These are phyloP conservation scores for Laupala kohalensis DNA, from an alignment of 1,140 invertebrate genomes.

Conservation along the genomic window DNA sequence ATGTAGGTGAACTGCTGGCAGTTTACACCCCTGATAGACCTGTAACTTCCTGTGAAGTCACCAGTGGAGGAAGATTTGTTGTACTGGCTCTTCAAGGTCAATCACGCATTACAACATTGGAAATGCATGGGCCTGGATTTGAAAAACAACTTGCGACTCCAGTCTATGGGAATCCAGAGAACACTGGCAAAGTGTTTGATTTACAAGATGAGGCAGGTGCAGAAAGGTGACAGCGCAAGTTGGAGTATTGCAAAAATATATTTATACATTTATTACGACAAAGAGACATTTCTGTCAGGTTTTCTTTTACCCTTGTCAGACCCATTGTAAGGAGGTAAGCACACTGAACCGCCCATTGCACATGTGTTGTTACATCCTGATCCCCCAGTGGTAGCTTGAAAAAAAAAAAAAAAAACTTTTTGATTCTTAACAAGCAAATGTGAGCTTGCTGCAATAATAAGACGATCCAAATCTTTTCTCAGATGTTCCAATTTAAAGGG, in stretches of 20 bases:
- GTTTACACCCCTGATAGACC: constrained; percentile 61
- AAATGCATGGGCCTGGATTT: constrained; percentile 37
- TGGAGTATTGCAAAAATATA: background rate
- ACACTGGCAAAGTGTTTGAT: constrained; percentile 27
- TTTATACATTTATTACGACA: background rate
- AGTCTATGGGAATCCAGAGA: constrained; percentile 20
- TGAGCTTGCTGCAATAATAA: background rate
- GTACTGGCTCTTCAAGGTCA: constrained; percentile 51
- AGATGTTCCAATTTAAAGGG: background rate
- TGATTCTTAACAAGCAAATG: background rate
- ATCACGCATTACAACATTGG: constrained; percentile 46
- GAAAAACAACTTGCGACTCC: constrained; percentile 25
- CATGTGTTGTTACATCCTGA: background rate
- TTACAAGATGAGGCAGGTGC: constrained; percentile 10
- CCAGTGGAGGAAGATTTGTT: constrained; percentile 52
- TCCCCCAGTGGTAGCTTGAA: background rate
- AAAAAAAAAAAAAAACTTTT: too few species aligned
- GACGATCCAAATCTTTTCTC: background rate
- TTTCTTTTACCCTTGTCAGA: background rate
- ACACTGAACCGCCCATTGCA: background rate
- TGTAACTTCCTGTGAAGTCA: constrained; percentile 62
- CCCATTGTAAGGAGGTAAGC: background rate
- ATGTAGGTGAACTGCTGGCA: constrained; percentile 50
- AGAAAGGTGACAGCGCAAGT: constrained; percentile 16
- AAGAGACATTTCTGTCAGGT: background rate